These are phyloP conservation scores for Potamarius usumacintae DNA, from an alignment of 2,113 vertebrate species.

Conservation along the genomic window DNA sequence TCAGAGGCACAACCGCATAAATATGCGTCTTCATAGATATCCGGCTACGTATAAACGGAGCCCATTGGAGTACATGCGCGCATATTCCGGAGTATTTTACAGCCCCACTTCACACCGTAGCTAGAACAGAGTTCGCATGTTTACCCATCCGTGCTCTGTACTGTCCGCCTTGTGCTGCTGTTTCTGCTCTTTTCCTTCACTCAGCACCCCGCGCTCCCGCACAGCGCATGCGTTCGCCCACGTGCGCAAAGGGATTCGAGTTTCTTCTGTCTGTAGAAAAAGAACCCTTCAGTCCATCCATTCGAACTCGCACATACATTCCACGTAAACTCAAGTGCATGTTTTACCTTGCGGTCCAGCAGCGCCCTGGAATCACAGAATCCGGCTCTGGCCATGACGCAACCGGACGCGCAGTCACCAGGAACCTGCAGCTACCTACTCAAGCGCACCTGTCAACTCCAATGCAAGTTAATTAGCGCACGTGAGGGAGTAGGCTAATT, in stretches of 20 bases:
- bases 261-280: conserved; percentile 65
- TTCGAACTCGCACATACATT: background rate
- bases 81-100: background rate
- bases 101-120: background rate
- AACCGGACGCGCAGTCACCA: conserved; percentile 56
- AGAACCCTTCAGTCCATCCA: background rate
- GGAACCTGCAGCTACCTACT: conserved; percentile 72
- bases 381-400: conserved; percentile 72
- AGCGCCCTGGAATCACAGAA: conserved; percentile 72
- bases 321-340: too few relatives aligned
- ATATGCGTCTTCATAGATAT: too few relatives aligned
- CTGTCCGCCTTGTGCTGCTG: conserved; percentile 48
- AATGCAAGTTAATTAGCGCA: conserved; percentile 56
- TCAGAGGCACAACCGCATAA: too few relatives aligned
- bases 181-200: conserved; percentile 58
- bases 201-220: conserved; percentile 46
- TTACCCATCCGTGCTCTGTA: conserved; percentile 67
- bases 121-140: background rate
- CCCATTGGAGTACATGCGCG: background rate
- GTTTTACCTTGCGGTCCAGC: conserved; percentile 74
- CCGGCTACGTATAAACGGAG: too few relatives aligned
- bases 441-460: background rate
- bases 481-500: conserved; percentile 58
- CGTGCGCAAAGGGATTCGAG: conserved; percentile 61
- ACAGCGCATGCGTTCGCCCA: conserved; percentile 64